phyloP scores from a whole-genome alignment of 2,113 vertebrate species.

The Neogobius melanostomus region DNA sequence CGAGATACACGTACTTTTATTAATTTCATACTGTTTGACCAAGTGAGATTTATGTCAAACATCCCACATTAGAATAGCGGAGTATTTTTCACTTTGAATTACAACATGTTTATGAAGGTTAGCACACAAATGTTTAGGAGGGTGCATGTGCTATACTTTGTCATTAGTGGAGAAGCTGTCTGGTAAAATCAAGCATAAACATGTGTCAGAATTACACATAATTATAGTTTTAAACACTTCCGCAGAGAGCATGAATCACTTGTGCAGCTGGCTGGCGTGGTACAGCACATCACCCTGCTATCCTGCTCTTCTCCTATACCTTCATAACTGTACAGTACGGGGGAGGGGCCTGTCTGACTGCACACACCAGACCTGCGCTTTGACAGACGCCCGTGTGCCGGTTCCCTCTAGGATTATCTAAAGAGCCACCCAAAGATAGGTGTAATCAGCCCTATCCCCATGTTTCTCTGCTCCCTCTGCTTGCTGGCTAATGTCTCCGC shows the following conservation, averaged over 20 bases:
- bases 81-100: constrained; percentile 49
- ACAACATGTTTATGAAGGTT: constrained; percentile 61
- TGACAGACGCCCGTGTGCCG: constrained; percentile 51
- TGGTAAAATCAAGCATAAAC: constrained; percentile 76
- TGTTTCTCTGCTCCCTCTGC: constrained; percentile 70
- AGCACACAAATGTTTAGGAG: constrained; percentile 71
- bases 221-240: constrained; percentile 81
- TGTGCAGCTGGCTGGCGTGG: constrained; percentile 66
- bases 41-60: constrained; percentile 4
- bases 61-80: background rate
- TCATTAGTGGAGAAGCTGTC: constrained; percentile 73
- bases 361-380: constrained; percentile 47
- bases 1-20: constrained; percentile 2
- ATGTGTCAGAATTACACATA: constrained; percentile 77
- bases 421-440: constrained; percentile 69
- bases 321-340: constrained; percentile 42
- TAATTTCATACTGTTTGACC: constrained; percentile 25
- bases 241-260: constrained; percentile 74
- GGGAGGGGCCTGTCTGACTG: constrained; percentile 41
- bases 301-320: constrained; percentile 63
- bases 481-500: constrained; percentile 75
- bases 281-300: constrained; percentile 58
- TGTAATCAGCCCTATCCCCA: constrained; percentile 74
- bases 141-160: constrained; percentile 76
- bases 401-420: constrained; percentile 63